These are phyloP conservation scores for Asbolus verrucosus DNA, from an alignment of 1,140 invertebrate genomes.

Conservation along the genomic window DNA sequence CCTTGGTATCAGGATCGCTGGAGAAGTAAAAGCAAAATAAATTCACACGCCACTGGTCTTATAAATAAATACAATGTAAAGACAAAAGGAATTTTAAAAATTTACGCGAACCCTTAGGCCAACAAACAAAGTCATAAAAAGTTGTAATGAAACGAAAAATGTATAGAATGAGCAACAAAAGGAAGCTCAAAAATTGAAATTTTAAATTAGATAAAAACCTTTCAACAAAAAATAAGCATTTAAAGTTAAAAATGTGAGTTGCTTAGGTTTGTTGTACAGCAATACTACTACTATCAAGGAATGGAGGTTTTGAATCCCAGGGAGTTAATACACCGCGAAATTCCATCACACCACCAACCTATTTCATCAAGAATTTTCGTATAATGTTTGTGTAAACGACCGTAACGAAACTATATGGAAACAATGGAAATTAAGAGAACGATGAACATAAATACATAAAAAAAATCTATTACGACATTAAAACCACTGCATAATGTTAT, in stretches of 20 bases:
- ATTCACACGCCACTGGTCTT: conserved; percentile 1
- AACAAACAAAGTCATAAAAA: background rate
- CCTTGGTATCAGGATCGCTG: too few relatives aligned
- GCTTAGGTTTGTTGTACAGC: too few relatives aligned
- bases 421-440: conserved; percentile 11
- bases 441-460: too few relatives aligned
- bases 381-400: conserved; percentile 23
- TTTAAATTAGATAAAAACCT: too few relatives aligned
- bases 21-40: too few relatives aligned
- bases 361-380: conserved; percentile 18
- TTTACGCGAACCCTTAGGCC: background rate
- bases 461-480: too few relatives aligned
- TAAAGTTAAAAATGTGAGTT: too few relatives aligned
- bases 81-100: conserved; percentile 2
- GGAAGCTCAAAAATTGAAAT: too few relatives aligned
- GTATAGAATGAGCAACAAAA: background rate
- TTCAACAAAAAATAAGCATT: too few relatives aligned
- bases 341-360: conserved; percentile 10
- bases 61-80: conserved; percentile 5
- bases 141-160: background rate
- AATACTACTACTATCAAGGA: conserved; percentile 10
- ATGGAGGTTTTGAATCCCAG: conserved; percentile 11
- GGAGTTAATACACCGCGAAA: conserved; percentile 27
- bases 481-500: background rate
- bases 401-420: background rate